Percentiles rank a stretch among this genome's conserved stretches.
These are phyloP conservation scores for Aphyosemion australe DNA, from an alignment of 2,113 vertebrate species.

Conservation along the genomic window DNA sequence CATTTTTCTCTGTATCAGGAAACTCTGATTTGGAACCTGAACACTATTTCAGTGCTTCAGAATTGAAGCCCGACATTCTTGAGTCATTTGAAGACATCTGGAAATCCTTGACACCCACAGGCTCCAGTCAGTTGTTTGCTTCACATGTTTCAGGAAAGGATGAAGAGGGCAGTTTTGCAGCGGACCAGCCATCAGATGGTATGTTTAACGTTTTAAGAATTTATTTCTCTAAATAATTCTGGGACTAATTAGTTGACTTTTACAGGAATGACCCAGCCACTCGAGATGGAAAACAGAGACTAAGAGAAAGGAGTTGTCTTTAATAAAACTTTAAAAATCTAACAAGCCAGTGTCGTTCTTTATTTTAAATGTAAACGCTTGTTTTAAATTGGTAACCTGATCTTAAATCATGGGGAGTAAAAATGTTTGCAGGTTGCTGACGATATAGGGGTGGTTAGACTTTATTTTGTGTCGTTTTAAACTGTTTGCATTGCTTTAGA, in stretches of 20 bases:
- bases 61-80: slow-evolving; percentile 6
- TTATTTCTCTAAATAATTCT: not conserved
- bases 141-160: not conserved
- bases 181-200: slow-evolving; percentile 20
- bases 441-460: too few species aligned
- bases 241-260: slow-evolving; percentile 13
- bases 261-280: slow-evolving; percentile 32
- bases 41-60: not conserved
- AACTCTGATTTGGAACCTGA: not conserved
- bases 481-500: too few species aligned
- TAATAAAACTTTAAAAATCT: slow-evolving; percentile 39
- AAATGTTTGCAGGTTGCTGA: too few species aligned
- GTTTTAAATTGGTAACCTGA: not conserved
- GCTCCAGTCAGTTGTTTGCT: not conserved
- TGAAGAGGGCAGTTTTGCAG: slow-evolving; percentile 4
- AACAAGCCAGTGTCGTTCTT: not conserved
- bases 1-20: not conserved
- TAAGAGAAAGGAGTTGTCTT: not conserved
- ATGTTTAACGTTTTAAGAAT: not conserved
- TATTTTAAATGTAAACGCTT: not conserved
- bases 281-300: not conserved
- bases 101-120: not conserved
- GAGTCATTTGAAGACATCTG: slow-evolving; percentile 9
- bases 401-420: too few species aligned
- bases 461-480: too few species aligned